Base-by-base conservation (phyloP, 1,140 invertebrate genomes). In the Atopsyche davidsoni region DNA sequence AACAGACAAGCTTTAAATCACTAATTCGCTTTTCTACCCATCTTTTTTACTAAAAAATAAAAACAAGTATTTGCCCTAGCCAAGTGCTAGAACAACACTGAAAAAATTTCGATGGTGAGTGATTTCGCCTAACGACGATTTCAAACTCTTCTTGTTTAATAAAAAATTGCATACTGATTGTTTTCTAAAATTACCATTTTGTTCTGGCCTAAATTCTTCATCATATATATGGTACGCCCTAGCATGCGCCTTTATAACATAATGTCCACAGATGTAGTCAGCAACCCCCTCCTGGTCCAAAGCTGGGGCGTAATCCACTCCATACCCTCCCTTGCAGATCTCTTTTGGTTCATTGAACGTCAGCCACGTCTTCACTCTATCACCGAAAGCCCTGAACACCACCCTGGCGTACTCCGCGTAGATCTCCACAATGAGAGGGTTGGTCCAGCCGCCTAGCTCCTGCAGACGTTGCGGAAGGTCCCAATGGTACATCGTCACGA, bases 201-300 rank as follows among this genome's bases (percentile, higher is more conserved):
- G 81, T 6, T 56, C 58, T 3, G 64, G 24, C 59, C 76, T 73
- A 60, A 80, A 87, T 46, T 79, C 64, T 11, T 75, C 65, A 44
- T 85, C 68, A 58, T 87, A 87, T 31, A 87, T 68, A 57, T 75
- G 75, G 51, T 80, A 82, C 4, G 65, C 78, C 58, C 72, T 72
- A 2, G 79, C 80, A 59, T 85, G 82, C 1, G 77, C 76, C 58
- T 77, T 71, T 1, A 84, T 56, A 18, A 80, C 51, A 56, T 77
- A 80, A 59, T 83, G 80, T 1, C 64, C 70, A 50, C 79, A 81
- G 16, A 79, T 59, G 55, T 82, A 83, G 25, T 75, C 72, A 0
- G 67, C 76, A 32, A 78, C 67, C 4, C 79, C 79, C 0, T 71
- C 62, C 44, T 72, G 70, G 44, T 73, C 68, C 31, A 75, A 60